Conservation (phyloP, 2,797 vertebrate genomes). For the Galago senegalensis region DNA sequence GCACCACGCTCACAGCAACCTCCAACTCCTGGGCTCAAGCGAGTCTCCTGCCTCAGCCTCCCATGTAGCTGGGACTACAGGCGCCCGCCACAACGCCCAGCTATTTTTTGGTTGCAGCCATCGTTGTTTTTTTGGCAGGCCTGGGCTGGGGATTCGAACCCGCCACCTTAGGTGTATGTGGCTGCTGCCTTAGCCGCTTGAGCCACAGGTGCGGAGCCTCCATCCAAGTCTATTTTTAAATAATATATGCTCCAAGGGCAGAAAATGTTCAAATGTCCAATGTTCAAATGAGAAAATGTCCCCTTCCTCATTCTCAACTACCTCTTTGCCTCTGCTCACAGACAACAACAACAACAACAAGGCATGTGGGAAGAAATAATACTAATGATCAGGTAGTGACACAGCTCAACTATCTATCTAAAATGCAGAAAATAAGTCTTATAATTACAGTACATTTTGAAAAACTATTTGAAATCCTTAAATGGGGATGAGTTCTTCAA, state of each 20-base stretch:
- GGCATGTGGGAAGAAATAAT: background rate
- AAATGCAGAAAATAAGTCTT: conserved; percentile 9
- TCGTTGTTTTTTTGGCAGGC: too few species aligned
- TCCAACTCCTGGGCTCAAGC: too few species aligned
- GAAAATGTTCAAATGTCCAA: background rate
- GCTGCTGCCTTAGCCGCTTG: too few species aligned
- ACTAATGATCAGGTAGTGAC: background rate
- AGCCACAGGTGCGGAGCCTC: background rate
- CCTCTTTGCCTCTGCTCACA: background rate
- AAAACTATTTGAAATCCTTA: background rate
- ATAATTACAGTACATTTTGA: background rate
- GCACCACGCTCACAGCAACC: too few species aligned
- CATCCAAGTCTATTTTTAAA: background rate
- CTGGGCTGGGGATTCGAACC: too few species aligned
- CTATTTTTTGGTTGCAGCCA: too few species aligned
- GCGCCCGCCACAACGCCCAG: too few species aligned
- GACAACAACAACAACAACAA: background rate
- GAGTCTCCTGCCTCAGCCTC: too few species aligned
- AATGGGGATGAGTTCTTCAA: background rate
- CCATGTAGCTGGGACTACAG: too few species aligned
- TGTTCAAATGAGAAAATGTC: background rate
- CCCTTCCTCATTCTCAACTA: background rate
- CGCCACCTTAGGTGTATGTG: too few species aligned
- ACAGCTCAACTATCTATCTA: background rate
- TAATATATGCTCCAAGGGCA: background rate